Percentiles rank a stretch among this genome's conserved stretches.
These are phyloP conservation scores for Tenthredo notha DNA, from an alignment of 2,888 invertebrate genomes.

Conservation along the genomic window DNA sequence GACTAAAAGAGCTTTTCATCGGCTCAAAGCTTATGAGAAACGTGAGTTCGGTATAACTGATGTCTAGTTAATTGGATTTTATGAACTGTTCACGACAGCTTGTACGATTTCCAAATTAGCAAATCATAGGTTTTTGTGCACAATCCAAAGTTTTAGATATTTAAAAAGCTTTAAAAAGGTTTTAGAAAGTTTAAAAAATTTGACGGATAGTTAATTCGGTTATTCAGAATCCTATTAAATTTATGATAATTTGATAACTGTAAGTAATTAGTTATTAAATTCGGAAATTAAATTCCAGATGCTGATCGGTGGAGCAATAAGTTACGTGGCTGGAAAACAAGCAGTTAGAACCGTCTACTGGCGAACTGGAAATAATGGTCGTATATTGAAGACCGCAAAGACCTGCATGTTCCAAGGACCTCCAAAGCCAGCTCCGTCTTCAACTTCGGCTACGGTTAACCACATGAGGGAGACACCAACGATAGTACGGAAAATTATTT, in stretches of 20 bases:
- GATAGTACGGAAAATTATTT: constrained; percentile 23
- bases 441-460: constrained; percentile 66
- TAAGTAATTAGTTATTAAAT: background rate
- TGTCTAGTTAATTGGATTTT: background rate
- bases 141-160: background rate
- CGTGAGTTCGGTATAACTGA: background rate
- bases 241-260: background rate
- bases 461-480: background rate
- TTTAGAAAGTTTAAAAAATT: background rate
- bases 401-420: constrained; percentile 73
- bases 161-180: background rate
- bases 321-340: constrained; percentile 87
- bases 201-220: background rate
- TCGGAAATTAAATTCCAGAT: constrained; percentile 62
- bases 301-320: constrained; percentile 85
- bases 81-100: background rate
- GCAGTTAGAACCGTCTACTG: constrained; percentile 90
- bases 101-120: background rate
- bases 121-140: background rate
- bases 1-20: background rate
- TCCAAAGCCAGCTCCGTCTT: constrained; percentile 70
- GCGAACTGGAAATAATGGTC: constrained; percentile 79
- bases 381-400: constrained; percentile 70
- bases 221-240: background rate
- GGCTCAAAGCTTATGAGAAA: background rate